Conservation (phyloP, 2,888 invertebrate species). For the Ormyrus pomaceus region DNA sequence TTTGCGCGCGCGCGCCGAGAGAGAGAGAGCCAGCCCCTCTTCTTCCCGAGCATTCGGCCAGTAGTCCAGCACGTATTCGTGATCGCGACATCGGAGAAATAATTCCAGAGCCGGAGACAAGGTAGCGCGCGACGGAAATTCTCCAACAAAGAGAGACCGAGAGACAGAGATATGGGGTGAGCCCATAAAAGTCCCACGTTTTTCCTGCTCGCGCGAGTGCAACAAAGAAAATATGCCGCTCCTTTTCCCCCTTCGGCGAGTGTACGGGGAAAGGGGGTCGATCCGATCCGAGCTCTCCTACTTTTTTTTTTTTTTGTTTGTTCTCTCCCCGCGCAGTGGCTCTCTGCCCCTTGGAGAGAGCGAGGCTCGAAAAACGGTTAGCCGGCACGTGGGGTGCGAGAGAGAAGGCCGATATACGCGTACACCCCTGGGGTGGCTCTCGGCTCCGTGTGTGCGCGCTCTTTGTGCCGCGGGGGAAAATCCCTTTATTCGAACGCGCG, state of each 20-base stretch:
- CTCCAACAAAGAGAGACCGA: no score
- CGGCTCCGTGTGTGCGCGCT: not conserved
- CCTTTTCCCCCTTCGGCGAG: not conserved
- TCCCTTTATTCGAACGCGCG: constrained; percentile 43
- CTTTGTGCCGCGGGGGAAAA: constrained; percentile 30
- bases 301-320: constrained; percentile 22
- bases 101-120: constrained; percentile 13
- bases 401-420: constrained; percentile 12
- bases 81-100: not conserved
- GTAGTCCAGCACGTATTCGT: not conserved
- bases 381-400: constrained; percentile 38
- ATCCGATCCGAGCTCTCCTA: not conserved
- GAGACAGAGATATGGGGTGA: not conserved
- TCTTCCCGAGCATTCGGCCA: no score
- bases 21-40: not conserved
- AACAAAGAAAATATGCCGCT: constrained; percentile 25
- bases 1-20: not conserved
- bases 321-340: not conserved
- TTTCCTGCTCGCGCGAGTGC: constrained; percentile 25
- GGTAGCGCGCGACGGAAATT: not conserved
- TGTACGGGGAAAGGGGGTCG: constrained; percentile 18
- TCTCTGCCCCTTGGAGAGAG: not conserved
- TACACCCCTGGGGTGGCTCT: not conserved
- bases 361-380: constrained; percentile 48
- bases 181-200: constrained; percentile 49